Conservation (phyloP, 2,113 vertebrate genomes). For the Sisor rabdophorus region DNA sequence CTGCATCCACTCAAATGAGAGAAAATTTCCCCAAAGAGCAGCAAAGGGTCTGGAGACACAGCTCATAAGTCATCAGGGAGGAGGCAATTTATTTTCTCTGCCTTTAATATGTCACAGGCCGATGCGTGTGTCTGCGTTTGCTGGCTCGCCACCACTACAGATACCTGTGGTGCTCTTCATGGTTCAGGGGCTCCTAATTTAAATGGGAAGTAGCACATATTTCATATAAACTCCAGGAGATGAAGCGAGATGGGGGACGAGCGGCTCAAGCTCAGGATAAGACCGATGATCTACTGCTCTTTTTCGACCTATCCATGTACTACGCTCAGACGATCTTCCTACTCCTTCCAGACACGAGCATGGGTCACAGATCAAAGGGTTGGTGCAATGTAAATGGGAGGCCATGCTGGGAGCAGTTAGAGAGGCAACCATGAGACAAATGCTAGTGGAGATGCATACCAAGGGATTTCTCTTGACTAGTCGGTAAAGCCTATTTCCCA, state of each 20-base stretch:
- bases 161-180: constrained; percentile 98
- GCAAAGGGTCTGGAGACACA: constrained; percentile 70
- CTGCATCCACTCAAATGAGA: constrained; percentile 31
- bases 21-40: constrained; percentile 51
- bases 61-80: constrained; percentile 86
- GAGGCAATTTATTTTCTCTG: constrained; percentile 94
- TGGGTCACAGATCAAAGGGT: constrained; percentile 43
- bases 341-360: constrained; percentile 6
- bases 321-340: constrained; percentile 28
- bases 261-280: constrained; percentile 36
- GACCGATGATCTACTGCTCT: constrained; percentile 41
- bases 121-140: constrained; percentile 83
- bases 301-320: constrained; percentile 2
- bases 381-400: constrained; percentile 36
- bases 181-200: constrained; percentile 98
- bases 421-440: constrained; percentile 28
- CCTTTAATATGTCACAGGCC: constrained; percentile 99
- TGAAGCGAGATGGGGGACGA: constrained; percentile 2
- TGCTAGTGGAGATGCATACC: constrained; percentile 22
- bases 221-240: constrained; percentile 84
- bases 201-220: constrained; percentile 98
- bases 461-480: constrained; percentile 30
- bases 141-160: constrained; percentile 78
- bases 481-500: constrained; percentile 18
- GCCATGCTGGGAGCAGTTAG: constrained; percentile 38